phyloP scores from a whole-genome alignment of 2,113 vertebrate species.

The Aspidoscelis tigris region DNA sequence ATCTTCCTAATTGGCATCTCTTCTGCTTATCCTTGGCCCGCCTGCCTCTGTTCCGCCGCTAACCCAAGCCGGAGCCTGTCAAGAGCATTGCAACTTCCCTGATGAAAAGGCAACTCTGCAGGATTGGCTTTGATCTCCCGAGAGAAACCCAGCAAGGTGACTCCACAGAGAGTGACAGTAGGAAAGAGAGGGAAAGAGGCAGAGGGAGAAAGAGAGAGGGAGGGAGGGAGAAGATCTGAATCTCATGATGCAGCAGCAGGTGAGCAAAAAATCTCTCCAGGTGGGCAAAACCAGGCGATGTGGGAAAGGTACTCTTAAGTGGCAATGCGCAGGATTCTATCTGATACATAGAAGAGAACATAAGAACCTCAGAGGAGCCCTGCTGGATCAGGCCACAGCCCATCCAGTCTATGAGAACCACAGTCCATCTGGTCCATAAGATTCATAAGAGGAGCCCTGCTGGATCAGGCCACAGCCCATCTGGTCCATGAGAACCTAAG shows the following conservation, averaged over 20 bases:
- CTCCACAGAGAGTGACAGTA: neutral
- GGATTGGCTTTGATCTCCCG: conserved; percentile 5
- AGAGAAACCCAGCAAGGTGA: neutral
- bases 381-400: too few species aligned
- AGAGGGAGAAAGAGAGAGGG: too few species aligned
- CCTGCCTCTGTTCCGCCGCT: neutral
- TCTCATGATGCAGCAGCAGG: neutral
- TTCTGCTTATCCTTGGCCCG: neutral
- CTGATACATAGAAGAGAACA: too few species aligned
- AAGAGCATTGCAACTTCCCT: neutral
- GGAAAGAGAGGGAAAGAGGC: neutral
- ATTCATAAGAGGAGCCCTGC: too few species aligned
- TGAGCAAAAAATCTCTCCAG: too few species aligned
- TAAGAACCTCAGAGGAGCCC: too few species aligned
- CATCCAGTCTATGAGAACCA: too few species aligned
- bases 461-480: too few species aligned
- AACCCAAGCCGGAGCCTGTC: neutral
- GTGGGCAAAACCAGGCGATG: neutral
- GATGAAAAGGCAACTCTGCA: neutral
- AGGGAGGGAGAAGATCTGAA: neutral
- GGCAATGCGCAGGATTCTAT: too few species aligned
- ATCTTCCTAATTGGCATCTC: neutral
- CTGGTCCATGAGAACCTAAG: too few species aligned
- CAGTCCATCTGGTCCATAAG: too few species aligned
- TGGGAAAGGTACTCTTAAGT: neutral